Conservation (phyloP, 2,113 vertebrate species). For the Salvator merianae region DNA sequence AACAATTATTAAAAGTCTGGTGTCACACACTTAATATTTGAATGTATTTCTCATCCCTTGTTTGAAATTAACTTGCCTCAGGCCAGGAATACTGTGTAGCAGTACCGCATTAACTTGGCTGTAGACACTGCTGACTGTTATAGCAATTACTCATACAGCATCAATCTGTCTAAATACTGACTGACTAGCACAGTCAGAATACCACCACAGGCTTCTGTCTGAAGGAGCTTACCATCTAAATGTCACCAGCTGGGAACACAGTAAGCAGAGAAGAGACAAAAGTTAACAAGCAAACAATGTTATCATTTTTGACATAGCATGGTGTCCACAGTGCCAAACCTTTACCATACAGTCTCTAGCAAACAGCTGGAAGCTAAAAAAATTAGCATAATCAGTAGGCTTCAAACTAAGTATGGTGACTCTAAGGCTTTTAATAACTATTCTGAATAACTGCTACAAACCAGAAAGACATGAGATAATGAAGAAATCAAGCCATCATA, state of each 20-base stretch:
- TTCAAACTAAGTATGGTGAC: neutral
- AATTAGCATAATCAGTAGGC: neutral
- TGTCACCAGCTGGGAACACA: neutral
- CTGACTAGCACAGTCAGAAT: neutral
- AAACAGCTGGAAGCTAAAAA: neutral
- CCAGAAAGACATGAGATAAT: neutral
- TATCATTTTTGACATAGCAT: too few species aligned
- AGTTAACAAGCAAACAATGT: too few species aligned
- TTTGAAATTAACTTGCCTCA: neutral
- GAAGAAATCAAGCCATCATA: neutral
- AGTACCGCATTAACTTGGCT: neutral
- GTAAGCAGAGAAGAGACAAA: neutral
- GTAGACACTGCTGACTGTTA: neutral
- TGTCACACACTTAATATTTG: neutral
- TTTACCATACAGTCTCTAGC: neutral
- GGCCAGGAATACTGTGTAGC: neutral
- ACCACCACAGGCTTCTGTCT: neutral
- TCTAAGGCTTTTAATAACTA: neutral
- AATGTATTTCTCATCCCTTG: neutral
- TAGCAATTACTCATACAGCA: neutral
- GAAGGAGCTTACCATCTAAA: neutral
- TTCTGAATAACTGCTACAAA: slow-evolving; percentile 12
- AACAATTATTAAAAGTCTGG: neutral
- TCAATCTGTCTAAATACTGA: neutral
- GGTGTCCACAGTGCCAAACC: neutral